These are phyloP conservation scores for Macaca nemestrina DNA, from an alignment of 2,113 vertebrate genomes.

Conservation along the genomic window DNA sequence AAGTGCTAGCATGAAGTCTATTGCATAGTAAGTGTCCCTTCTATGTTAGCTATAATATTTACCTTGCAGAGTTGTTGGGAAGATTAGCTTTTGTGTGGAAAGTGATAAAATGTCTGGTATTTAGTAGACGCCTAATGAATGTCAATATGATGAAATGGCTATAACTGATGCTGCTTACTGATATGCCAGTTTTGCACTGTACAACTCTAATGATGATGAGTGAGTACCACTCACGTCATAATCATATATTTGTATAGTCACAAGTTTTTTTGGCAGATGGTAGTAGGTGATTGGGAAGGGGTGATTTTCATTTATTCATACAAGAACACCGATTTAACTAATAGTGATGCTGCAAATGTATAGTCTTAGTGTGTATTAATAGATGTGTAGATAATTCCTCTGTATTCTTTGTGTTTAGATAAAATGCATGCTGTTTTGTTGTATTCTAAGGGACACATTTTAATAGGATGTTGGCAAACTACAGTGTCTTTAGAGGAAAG, in stretches of 20 bases:
- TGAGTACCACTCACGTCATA: neutral
- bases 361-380: neutral
- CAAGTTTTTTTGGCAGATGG: neutral
- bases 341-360: neutral
- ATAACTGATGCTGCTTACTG: neutral
- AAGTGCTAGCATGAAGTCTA: neutral
- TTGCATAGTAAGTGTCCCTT: neutral
- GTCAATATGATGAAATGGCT: neutral
- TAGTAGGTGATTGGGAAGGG: neutral
- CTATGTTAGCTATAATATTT: neutral
- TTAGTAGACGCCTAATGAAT: neutral
- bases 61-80: neutral
- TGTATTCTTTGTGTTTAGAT: neutral
- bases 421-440: neutral
- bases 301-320: neutral
- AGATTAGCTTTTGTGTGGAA: neutral
- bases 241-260: neutral
- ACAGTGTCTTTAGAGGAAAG: neutral
- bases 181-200: neutral
- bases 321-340: neutral
- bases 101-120: neutral
- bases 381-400: neutral
- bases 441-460: neutral
- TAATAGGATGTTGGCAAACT: neutral
- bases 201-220: neutral